Conservation (phyloP, 1,140 invertebrate genomes). For the Macrotrachela quadricornifera region DNA sequence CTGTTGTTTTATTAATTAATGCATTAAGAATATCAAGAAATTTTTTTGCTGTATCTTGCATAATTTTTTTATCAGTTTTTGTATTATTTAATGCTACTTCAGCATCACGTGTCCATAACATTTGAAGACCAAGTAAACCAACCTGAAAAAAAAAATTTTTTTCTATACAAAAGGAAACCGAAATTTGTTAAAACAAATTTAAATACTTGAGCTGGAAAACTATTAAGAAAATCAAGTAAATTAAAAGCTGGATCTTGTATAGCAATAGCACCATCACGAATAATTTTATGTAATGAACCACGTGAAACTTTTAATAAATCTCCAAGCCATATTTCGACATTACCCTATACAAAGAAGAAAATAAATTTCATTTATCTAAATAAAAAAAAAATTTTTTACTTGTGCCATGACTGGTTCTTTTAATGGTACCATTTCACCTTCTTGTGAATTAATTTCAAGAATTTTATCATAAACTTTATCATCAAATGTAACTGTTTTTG, state of each 20-base stretch:
- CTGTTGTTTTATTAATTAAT: slow-evolving; percentile 79
- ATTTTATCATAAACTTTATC: slow-evolving; percentile 91
- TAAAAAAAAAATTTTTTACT: slow-evolving; percentile 11
- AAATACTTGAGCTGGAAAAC: slow-evolving; percentile 77
- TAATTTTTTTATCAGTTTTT: slow-evolving; percentile 70
- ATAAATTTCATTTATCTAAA: slow-evolving; percentile 18
- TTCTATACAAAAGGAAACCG: neutral
- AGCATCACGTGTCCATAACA: slow-evolving; percentile 83
- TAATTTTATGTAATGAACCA: slow-evolving; percentile 71
- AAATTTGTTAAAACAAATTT: no score
- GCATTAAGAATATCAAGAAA: slow-evolving; percentile 81
- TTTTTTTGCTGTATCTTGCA: slow-evolving; percentile 77
- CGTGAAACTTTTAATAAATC: slow-evolving; percentile 57
- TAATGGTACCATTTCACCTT: slow-evolving; percentile 67
- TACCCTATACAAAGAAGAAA: slow-evolving; percentile 61
- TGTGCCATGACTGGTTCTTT: slow-evolving; percentile 62
- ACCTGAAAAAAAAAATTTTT: slow-evolving; percentile 34
- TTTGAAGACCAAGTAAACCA: slow-evolving; percentile 74
- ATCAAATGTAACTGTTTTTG: slow-evolving; percentile 70
- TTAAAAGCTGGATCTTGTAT: slow-evolving; percentile 69
- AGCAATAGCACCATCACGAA: slow-evolving; percentile 51
- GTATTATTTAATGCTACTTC: slow-evolving; percentile 69
- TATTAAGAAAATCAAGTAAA: slow-evolving; percentile 62
- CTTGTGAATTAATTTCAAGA: slow-evolving; percentile 67
- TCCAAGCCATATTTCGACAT: slow-evolving; percentile 82